Evolutionary conservation across 92 coral and sea anemone genomes (phyloP).

Genomic region (Actinernus sp.): DNA sequence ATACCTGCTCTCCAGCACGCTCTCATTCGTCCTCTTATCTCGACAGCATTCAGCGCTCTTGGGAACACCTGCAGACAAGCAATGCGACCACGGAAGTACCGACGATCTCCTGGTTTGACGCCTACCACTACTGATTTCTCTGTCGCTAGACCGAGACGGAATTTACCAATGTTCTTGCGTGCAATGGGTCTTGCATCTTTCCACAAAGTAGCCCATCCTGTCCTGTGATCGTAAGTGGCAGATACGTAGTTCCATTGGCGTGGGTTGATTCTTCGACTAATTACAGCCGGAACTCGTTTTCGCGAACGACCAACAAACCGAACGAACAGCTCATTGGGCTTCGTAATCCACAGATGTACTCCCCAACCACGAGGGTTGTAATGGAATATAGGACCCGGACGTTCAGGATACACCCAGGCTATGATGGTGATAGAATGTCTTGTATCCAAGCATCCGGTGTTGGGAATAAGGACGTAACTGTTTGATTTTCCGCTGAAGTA

Average conservation of each 20-base stretch:
- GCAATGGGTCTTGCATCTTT: slow-evolving; percentile 27
- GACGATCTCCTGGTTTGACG: slow-evolving; percentile 65
- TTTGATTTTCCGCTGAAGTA: slow-evolving; percentile 47
- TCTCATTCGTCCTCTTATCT: slow-evolving; percentile 55
- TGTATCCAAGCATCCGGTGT: slow-evolving; percentile 61
- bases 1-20: slow-evolving; percentile 44
- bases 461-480: slow-evolving; percentile 54
- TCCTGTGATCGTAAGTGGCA: slow-evolving; percentile 41
- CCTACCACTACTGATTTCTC: slow-evolving; percentile 53
- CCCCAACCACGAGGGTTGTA: slow-evolving; percentile 59
- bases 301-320: slow-evolving; percentile 48
- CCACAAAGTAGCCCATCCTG: slow-evolving; percentile 55
- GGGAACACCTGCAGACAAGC: slow-evolving; percentile 65
- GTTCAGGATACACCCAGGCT: slow-evolving; percentile 59
- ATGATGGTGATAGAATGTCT: slow-evolving; percentile 50
- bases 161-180: slow-evolving; percentile 45
- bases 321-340: slow-evolving; percentile 5
- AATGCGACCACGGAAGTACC: slow-evolving; percentile 55
- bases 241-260: slow-evolving; percentile 63
- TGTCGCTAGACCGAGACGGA: slow-evolving; percentile 50
- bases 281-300: slow-evolving; percentile 15
- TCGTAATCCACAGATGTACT: slow-evolving; percentile 31
- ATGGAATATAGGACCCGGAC: slow-evolving; percentile 65
- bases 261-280: slow-evolving; percentile 20
- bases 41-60: slow-evolving; percentile 30